Base-by-base conservation (phyloP, 2,113 vertebrate species). In the Brachypodius melanocephalos region DNA sequence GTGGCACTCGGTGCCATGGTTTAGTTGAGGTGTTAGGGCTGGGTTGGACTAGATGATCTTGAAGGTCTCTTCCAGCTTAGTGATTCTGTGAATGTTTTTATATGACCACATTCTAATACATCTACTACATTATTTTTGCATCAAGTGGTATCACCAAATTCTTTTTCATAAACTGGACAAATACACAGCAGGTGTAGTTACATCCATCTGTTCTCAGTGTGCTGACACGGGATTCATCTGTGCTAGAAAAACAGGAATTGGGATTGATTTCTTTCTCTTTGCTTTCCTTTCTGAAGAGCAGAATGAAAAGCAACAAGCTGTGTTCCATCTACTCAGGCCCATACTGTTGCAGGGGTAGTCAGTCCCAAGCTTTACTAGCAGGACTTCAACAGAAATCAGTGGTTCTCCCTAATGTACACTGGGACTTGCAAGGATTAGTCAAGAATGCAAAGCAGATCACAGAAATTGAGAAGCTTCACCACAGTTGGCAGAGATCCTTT, bases 171-270 rank as follows among this genome's bases (percentile, higher is more conserved):
- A 88, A 81, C 17, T 73, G 51, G 62, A 79, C 38, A 87, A 75
- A 91, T 19, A 92, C 73, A 84, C 69, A 92, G 93, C 81, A 92
- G 93, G 80, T 85, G 11, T 49, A 69, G 62, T 15, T 75, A 76
- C 31, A 85, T 76, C 69, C 91, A 91, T 83, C 81, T 79, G 89
- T 54, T 89, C 71, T 66, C 74, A 62, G n/a, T 65, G 29, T 76
- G 81, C 69, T 85, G 62, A 91, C 0, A 7, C 20, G 21, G n/a
- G 54, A 85, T 69, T 55, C 51, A 76, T 54, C 19, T 80, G 16
- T 42, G 59, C 55, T 42, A 57, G 42, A 58, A 61, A 83, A 87
- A 74, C 5, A 67, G 16, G 19, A 86, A 67, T 1, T 72, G 2
- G 19, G 20, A 86, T 4, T 0, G 1, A 26, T 26, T 49, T 43